Conservation (phyloP, 1,140 invertebrate genomes). For the Zaprionus taronus region DNA sequence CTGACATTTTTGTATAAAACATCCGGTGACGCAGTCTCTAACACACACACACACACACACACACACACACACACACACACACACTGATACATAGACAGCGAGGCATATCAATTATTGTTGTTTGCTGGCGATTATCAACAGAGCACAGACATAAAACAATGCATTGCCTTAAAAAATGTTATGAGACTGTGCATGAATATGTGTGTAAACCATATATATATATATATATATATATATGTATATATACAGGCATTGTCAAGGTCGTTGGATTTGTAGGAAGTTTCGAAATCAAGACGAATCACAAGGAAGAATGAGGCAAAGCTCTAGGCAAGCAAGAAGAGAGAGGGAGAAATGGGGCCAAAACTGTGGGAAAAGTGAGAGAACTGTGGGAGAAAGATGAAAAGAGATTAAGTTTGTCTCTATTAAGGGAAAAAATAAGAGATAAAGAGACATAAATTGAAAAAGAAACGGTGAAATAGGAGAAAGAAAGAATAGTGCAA, state of each 20-base stretch:
- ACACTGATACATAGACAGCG: neutral
- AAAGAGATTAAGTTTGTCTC: too few species aligned
- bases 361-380: neutral
- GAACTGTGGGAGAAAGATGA: neutral
- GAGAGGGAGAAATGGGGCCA: neutral
- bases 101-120: conserved; percentile 47
- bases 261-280: conserved; percentile 31
- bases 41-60: too few species aligned
- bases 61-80: neutral
- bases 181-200: conserved; percentile 9
- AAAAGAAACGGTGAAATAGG: too few species aligned
- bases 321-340: neutral
- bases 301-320: neutral
- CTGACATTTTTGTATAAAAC: conserved; percentile 44
- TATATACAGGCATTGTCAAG: conserved; percentile 50
- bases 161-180: conserved; percentile 24
- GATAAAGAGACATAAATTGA: too few species aligned
- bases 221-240: conserved; percentile 2
- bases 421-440: too few species aligned
- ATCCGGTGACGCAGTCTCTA: conserved; percentile 54
- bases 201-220: neutral
- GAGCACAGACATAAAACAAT: conserved; percentile 30
- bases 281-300: neutral
- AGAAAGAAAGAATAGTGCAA: too few species aligned
- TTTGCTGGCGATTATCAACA: conserved; percentile 38